Conservation (phyloP, 2,113 vertebrate species). For the Prinia subflava region DNA sequence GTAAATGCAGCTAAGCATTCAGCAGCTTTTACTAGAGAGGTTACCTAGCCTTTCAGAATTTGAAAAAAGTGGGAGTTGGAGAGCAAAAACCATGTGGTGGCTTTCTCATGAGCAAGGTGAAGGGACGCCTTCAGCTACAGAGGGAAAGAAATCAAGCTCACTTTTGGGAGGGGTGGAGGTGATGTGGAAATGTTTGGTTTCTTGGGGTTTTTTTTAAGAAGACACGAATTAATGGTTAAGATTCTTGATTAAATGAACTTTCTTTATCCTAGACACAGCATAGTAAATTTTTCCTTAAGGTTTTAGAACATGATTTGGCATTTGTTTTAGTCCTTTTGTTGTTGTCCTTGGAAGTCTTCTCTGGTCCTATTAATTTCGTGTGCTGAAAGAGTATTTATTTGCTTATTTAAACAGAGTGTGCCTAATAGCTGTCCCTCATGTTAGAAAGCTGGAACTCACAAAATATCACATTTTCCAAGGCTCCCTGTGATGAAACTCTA, state of each 20-base stretch:
- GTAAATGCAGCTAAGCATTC: background rate
- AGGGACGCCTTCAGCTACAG: background rate
- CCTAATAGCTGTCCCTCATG: background rate
- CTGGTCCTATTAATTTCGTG: background rate
- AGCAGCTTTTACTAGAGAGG: background rate
- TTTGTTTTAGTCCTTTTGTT: background rate
- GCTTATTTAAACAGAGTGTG: background rate
- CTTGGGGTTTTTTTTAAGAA: background rate
- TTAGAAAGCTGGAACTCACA: background rate
- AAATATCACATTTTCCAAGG: background rate
- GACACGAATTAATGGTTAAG: background rate
- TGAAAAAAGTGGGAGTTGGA: background rate
- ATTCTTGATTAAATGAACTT: background rate
- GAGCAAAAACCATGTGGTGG: background rate
- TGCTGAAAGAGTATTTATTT: background rate
- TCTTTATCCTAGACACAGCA: background rate
- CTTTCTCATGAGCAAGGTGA: background rate
- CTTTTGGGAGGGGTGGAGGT: background rate
- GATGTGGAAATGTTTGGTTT: background rate
- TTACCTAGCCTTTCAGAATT: background rate
- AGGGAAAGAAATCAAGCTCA: background rate
- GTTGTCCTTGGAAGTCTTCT: background rate
- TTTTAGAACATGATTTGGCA: background rate
- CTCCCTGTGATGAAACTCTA: background rate
- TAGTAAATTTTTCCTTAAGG: background rate